Conservation (phyloP, 2,888 invertebrate species). For the Limnephilus marmoratus region DNA sequence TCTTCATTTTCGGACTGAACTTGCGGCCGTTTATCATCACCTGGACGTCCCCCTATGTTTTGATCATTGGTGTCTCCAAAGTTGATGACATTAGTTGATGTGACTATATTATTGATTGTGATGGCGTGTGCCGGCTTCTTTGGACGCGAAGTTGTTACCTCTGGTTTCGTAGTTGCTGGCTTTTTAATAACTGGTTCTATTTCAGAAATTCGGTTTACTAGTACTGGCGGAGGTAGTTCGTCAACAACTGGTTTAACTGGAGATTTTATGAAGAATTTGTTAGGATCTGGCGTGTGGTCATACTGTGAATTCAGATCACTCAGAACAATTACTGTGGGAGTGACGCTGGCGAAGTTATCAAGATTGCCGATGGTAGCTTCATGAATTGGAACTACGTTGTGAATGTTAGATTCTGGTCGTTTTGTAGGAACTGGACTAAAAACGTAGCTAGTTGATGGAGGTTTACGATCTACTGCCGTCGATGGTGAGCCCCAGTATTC, state of each 20-base stretch:
- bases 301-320: conserved; percentile 59
- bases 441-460: conserved; percentile 74
- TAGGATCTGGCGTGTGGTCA: conserved; percentile 67
- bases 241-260: conserved; percentile 68
- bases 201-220: background rate
- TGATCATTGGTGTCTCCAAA: conserved; percentile 68
- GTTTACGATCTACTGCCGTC: conserved; percentile 67
- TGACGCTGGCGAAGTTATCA: conserved; percentile 75
- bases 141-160: conserved; percentile 66
- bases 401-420: conserved; percentile 72
- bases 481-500: conserved; percentile 64
- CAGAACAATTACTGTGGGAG: conserved; percentile 74
- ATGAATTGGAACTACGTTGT: conserved; percentile 70
- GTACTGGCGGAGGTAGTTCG: background rate
- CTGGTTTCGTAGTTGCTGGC: background rate
- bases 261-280: conserved; percentile 56
- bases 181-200: background rate
- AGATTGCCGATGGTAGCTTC: conserved; percentile 68
- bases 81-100: conserved; percentile 77
- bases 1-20: background rate
- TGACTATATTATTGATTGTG: conserved; percentile 80
- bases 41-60: background rate
- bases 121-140: conserved; percentile 76
- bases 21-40: background rate
- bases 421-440: conserved; percentile 73